Evolutionary conservation across 2,888 invertebrate genomes (phyloP).

Genomic region (Nasonovia ribisnigri): DNA sequence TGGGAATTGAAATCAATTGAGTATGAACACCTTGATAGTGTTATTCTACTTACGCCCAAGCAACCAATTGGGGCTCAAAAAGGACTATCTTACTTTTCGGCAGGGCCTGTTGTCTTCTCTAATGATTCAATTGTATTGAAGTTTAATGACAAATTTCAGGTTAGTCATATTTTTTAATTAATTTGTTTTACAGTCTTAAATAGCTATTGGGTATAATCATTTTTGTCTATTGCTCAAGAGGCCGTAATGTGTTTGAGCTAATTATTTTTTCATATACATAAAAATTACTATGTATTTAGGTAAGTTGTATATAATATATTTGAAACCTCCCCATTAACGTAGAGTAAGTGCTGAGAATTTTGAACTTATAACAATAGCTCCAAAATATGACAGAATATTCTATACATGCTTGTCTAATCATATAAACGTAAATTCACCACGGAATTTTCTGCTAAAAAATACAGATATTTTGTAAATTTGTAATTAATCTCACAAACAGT

Average conservation of each 20-base stretch:
- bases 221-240: background rate
- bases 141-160: constrained; percentile 53
- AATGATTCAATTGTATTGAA: constrained; percentile 27
- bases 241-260: background rate
- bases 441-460: too few relatives aligned
- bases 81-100: constrained; percentile 48
- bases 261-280: background rate
- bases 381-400: background rate
- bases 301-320: background rate
- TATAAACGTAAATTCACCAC: too few relatives aligned
- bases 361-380: background rate
- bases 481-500: too few relatives aligned
- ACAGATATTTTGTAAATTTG: too few relatives aligned
- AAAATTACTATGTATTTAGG: background rate
- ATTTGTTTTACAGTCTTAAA: background rate
- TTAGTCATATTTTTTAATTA: constrained; percentile 35
- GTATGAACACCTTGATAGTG: background rate
- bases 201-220: background rate
- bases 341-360: background rate
- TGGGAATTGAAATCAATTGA: constrained; percentile 54
- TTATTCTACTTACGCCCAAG: background rate
- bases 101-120: constrained; percentile 52
- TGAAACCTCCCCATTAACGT: background rate
- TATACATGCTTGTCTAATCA: too few relatives aligned
- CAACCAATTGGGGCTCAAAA: constrained; percentile 28